These are phyloP conservation scores for Drosophila mimetica DNA, from an alignment of 2,888 invertebrate species.

Conservation along the genomic window DNA sequence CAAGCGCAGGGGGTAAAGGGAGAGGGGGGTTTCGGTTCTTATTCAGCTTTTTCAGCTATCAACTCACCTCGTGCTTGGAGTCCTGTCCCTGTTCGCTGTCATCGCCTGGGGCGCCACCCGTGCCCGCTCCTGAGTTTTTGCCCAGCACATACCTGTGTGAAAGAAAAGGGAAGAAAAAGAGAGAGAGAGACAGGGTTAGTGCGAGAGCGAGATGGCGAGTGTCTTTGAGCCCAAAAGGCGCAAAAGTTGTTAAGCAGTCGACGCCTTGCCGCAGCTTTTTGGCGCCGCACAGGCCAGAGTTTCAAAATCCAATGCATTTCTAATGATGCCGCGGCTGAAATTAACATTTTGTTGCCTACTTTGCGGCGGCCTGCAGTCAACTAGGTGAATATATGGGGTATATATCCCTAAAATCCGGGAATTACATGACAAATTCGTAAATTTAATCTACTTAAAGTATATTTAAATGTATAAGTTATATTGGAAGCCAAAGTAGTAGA, in stretches of 20 bases:
- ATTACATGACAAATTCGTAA: neutral
- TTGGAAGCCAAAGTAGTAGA: too few relatives aligned
- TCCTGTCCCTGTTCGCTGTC: constrained; percentile 71
- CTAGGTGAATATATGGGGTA: too few relatives aligned
- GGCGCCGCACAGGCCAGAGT: constrained; percentile 21
- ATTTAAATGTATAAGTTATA: too few relatives aligned
- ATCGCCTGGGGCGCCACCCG: constrained; percentile 61
- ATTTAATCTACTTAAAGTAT: neutral
- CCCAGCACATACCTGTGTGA: constrained; percentile 64
- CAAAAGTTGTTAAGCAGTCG: constrained; percentile 34
- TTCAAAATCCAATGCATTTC: constrained; percentile 63
- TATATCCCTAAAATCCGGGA: too few relatives aligned
- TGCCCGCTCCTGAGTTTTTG: constrained; percentile 55
- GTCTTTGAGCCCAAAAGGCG: constrained; percentile 6
- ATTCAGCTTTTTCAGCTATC: constrained; percentile 17
- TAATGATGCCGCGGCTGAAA: constrained; percentile 47
- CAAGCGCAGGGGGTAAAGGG: neutral
- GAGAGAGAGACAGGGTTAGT: neutral
- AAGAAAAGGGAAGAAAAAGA: neutral
- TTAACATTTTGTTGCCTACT: constrained; percentile 58
- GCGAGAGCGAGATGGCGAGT: neutral
- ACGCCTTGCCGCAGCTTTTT: constrained; percentile 7
- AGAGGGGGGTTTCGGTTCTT: neutral
- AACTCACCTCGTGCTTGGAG: constrained; percentile 71
- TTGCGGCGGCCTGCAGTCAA: constrained; percentile 44